These are phyloP conservation scores for Emydura subglobosa DNA, from an alignment of 2,113 vertebrate species.

Conservation along the genomic window DNA sequence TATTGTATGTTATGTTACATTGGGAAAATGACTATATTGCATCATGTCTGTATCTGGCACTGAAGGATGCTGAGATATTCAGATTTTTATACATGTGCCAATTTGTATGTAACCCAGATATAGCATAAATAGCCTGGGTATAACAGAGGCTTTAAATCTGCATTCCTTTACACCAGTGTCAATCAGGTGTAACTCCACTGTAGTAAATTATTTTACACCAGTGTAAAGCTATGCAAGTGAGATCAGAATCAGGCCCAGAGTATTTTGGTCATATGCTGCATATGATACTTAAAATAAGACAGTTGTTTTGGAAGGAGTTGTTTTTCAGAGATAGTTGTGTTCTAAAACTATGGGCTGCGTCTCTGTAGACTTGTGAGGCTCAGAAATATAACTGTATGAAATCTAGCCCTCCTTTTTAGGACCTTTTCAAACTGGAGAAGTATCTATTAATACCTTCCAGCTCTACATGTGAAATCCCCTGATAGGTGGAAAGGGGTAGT, in stretches of 20 bases:
- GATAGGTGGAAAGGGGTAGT: neutral
- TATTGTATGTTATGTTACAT: conserved; percentile 63
- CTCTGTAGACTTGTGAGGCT: neutral
- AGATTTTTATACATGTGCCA: conserved; percentile 54
- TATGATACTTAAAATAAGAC: neutral
- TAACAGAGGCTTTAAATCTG: neutral
- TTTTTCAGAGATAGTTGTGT: neutral
- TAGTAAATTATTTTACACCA: neutral
- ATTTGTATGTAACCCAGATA: conserved; percentile 49
- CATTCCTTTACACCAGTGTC: neutral
- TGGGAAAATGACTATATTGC: conserved; percentile 69
- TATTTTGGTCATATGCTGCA: neutral
- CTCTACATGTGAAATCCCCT: neutral
- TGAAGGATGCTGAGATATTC: conserved; percentile 64
- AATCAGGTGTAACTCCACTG: neutral
- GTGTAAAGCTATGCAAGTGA: neutral
- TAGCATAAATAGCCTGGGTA: conserved; percentile 31
- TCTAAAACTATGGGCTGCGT: neutral
- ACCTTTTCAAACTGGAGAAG: neutral
- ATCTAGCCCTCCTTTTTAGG: neutral
- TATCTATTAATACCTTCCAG: neutral
- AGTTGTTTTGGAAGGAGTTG: neutral
- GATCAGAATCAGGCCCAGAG: neutral
- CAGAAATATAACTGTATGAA: neutral
- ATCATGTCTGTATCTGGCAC: conserved; percentile 66